Percentiles rank a stretch among this genome's conserved stretches.
These are phyloP conservation scores for Hippocampus zosterae DNA, from an alignment of 2,113 vertebrate genomes.

Conservation along the genomic window DNA sequence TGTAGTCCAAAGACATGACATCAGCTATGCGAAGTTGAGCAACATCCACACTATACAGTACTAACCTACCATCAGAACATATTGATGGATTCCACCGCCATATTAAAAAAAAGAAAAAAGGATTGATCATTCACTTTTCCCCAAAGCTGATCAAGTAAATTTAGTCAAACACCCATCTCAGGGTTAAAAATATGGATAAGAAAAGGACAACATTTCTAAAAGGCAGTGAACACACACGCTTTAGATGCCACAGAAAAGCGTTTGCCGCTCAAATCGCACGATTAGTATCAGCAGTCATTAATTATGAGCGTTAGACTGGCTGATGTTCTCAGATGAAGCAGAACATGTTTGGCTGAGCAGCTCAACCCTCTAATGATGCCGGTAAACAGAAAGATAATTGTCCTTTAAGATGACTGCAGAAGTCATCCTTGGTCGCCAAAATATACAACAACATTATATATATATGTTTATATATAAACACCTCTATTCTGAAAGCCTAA, in stretches of 20 bases:
- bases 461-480: too few species aligned
- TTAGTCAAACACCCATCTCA: too few species aligned
- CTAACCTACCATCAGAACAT: too few species aligned
- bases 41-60: too few species aligned
- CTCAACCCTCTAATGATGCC: constrained; percentile 75
- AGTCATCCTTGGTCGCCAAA: constrained; percentile 54
- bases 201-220: not conserved
- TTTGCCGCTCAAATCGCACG: constrained; percentile 53
- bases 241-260: constrained; percentile 55
- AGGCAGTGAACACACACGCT: constrained; percentile 48
- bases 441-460: too few species aligned
- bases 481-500: too few species aligned
- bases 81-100: too few species aligned
- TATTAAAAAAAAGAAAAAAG: too few species aligned
- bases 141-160: too few species aligned
- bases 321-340: constrained; percentile 76
- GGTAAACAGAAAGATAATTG: constrained; percentile 79
- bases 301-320: constrained; percentile 70
- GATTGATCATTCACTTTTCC: too few species aligned
- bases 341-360: constrained; percentile 77
- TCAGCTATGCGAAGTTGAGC: too few species aligned
- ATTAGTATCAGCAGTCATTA: constrained; percentile 74
- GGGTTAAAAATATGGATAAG: not conserved
- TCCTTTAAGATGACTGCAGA: constrained; percentile 73
- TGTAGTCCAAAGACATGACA: too few species aligned